These are phyloP conservation scores for Subanguina moxae DNA, from an alignment of 1,140 invertebrate genomes.

Conservation along the genomic window DNA sequence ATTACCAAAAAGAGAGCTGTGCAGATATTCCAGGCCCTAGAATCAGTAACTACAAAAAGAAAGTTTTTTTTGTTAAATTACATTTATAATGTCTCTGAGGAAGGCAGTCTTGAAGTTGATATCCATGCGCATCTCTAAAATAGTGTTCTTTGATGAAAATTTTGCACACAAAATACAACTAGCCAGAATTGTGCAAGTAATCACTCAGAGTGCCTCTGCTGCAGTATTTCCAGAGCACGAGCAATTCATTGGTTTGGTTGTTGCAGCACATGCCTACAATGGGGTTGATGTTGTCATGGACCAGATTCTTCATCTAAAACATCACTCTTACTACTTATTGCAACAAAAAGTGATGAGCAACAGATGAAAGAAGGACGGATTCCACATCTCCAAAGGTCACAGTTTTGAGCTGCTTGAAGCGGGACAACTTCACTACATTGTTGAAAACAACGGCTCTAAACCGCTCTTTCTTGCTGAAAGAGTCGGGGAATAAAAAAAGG, in stretches of 20 bases:
- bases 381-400: slow-evolving; percentile 15
- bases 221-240: slow-evolving; percentile 19
- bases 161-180: too few relatives aligned
- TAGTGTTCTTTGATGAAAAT: too few relatives aligned
- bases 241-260: slow-evolving; percentile 20
- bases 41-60: slow-evolving; percentile 6
- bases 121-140: slow-evolving; percentile 19
- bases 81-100: slow-evolving; percentile 25
- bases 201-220: slow-evolving; percentile 16
- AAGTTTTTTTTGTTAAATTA: neutral
- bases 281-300: slow-evolving; percentile 24
- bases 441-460: slow-evolving; percentile 16
- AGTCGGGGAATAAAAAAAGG: neutral
- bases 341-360: neutral
- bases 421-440: slow-evolving; percentile 17
- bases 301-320: slow-evolving; percentile 16
- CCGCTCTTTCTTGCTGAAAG: neutral
- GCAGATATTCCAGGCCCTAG: slow-evolving; percentile 13
- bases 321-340: slow-evolving; percentile 1
- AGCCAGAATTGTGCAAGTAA: slow-evolving; percentile 15
- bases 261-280: slow-evolving; percentile 19
- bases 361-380: neutral
- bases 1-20: neutral
- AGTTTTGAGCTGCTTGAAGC: slow-evolving; percentile 18
- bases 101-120: slow-evolving; percentile 21